These are phyloP conservation scores for Mionectes olivaceus DNA, from an alignment of 2,797 vertebrate genomes.

Conservation along the genomic window DNA sequence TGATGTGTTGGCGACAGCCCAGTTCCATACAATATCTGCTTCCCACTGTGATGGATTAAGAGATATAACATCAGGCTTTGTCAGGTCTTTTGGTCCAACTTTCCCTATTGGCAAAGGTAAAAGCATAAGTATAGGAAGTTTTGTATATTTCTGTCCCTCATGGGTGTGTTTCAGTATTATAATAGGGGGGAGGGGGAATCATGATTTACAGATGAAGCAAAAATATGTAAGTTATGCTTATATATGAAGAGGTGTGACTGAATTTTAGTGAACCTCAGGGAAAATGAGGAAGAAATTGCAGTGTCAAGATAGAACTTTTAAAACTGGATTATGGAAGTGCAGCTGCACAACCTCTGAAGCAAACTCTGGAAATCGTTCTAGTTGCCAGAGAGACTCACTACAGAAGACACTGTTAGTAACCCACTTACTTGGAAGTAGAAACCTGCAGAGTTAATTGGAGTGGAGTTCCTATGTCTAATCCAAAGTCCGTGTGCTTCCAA, in stretches of 20 bases:
- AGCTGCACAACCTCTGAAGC: slow-evolving; percentile 14
- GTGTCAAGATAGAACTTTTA: not conserved
- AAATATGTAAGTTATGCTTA: slow-evolving; percentile 29
- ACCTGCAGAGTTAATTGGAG: not conserved
- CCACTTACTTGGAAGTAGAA: not conserved
- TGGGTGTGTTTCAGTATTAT: slow-evolving; percentile 25
- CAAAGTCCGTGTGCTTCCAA: not conserved
- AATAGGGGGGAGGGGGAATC: not conserved
- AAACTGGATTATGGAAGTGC: not conserved
- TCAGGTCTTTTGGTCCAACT: not conserved
- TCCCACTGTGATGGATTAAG: slow-evolving; percentile 27
- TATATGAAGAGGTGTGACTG: not conserved
- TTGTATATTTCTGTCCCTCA: not conserved
- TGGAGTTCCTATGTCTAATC: not conserved
- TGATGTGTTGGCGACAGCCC: not conserved
- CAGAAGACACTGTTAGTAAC: not conserved
- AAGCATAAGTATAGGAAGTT: not conserved
- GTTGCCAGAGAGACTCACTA: not conserved
- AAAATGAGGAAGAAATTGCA: not conserved
- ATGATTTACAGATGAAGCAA: slow-evolving; percentile 13
- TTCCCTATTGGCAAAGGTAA: not conserved
- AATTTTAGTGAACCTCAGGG: slow-evolving; percentile 34
- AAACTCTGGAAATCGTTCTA: not conserved
- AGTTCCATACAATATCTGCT: not conserved
- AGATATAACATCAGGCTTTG: not conserved